Evolutionary conservation across 2,113 vertebrate species (phyloP).

Genomic region (Ptychochromis oligacanthus): DNA sequence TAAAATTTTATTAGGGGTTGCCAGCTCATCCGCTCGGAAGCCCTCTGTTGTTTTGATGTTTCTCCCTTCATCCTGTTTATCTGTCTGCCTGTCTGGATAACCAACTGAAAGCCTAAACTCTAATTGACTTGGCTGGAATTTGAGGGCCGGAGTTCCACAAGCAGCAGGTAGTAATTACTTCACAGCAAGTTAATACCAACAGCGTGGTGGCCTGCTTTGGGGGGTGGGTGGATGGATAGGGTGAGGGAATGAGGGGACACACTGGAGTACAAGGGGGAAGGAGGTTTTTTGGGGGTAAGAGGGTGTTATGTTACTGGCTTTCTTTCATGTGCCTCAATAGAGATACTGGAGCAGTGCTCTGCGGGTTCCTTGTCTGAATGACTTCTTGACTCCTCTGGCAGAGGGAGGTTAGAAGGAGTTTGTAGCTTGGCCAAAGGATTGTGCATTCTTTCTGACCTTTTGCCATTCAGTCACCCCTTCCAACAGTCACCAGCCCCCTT

Average conservation of each 20-base stretch:
- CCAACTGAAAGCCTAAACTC: constrained; percentile 45
- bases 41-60: constrained; percentile 61
- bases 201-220: constrained; percentile 56
- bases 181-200: constrained; percentile 83
- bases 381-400: constrained; percentile 57
- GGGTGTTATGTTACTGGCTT: constrained; percentile 60
- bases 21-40: constrained; percentile 47
- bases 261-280: not conserved
- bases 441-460: constrained; percentile 68
- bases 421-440: constrained; percentile 24
- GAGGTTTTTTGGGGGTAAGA: not conserved
- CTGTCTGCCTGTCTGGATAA: constrained; percentile 66
- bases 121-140: constrained; percentile 69
- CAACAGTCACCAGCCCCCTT: not conserved
- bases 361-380: constrained; percentile 8
- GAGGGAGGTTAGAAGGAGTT: constrained; percentile 23
- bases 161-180: constrained; percentile 85
- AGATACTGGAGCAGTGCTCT: constrained; percentile 47
- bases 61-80: constrained; percentile 68
- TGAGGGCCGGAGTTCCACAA: constrained; percentile 61
- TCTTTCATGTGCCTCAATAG: constrained; percentile 69
- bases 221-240: not conserved
- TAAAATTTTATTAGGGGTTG: constrained; percentile 17
- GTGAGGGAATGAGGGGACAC: constrained; percentile 35
- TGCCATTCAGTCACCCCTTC: constrained; percentile 50